Evolutionary conservation across 2,888 invertebrate genomes (phyloP).

Genomic region (Synanthedon myopaeformis): DNA sequence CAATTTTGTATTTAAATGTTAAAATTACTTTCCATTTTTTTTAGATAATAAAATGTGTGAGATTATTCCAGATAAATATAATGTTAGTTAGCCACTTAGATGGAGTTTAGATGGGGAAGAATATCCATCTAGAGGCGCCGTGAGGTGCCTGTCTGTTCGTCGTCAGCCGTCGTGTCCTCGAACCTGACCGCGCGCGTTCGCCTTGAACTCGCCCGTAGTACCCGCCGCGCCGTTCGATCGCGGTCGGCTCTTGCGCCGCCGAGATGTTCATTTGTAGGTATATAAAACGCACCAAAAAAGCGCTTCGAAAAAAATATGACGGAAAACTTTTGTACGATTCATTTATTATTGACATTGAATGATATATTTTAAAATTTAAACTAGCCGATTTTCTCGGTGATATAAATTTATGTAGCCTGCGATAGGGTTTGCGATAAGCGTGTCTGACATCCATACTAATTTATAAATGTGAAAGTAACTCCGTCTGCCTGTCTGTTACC

Average conservation of each 20-base stretch:
- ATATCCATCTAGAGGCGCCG: conserved; percentile 38
- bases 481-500: no score
- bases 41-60: no score
- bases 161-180: conserved; percentile 48
- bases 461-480: no score
- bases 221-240: conserved; percentile 9
- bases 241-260: conserved; percentile 45
- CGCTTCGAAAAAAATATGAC: conserved; percentile 20
- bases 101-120: conserved; percentile 9
- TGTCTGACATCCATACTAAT: no score
- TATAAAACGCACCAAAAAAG: conserved; percentile 36
- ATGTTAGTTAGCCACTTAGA: no score
- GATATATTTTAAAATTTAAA: not conserved
- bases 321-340: not conserved
- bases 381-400: no score
- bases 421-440: no score
- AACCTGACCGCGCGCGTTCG: conserved; percentile 68
- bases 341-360: not conserved
- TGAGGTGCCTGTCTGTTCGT: conserved; percentile 36
- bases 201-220: conserved; percentile 49
- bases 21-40: no score
- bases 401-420: no score
- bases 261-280: conserved; percentile 21
- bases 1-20: no score
- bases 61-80: no score